A percentile compares a stretch with the other conserved stretches of the same genome.
These are phyloP conservation scores for Sarcophaga subvicina DNA, from an alignment of 2,888 invertebrate genomes.

Conservation along the genomic window DNA sequence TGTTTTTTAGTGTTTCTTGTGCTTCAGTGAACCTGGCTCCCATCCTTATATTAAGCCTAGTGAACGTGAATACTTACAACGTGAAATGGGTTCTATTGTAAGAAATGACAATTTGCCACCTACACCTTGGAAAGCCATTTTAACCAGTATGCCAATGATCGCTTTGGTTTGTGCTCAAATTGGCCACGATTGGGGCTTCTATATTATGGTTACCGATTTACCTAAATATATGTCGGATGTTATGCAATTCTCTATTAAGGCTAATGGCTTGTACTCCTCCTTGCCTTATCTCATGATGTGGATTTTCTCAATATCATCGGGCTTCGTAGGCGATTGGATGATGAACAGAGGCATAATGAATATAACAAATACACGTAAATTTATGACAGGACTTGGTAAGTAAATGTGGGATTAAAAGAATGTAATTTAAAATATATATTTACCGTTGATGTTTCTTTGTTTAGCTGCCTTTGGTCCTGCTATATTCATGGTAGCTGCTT, in stretches of 20 bases:
- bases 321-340: conserved; percentile 87
- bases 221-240: conserved; percentile 86
- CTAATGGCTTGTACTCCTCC: conserved; percentile 85
- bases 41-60: conserved; percentile 89
- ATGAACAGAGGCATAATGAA: conserved; percentile 84
- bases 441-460: not conserved
- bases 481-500: conserved; percentile 86
- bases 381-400: conserved; percentile 87
- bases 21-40: conserved; percentile 87
- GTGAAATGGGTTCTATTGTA: conserved; percentile 84
- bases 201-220: conserved; percentile 86
- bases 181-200: conserved; percentile 87
- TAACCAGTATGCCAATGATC: conserved; percentile 87
- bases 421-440: not conserved
- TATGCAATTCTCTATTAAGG: conserved; percentile 84
- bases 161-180: conserved; percentile 89
- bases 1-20: conserved; percentile 83
- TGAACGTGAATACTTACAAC: conserved; percentile 86
- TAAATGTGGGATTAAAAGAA: conserved; percentile 12
- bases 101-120: conserved; percentile 84
- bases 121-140: conserved; percentile 88
- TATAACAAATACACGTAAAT: conserved; percentile 79
- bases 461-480: conserved; percentile 87
- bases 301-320: conserved; percentile 84
- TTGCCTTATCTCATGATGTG: conserved; percentile 86